Base-by-base conservation (phyloP, 2,113 vertebrate genomes). In the Emydura subglobosa region DNA sequence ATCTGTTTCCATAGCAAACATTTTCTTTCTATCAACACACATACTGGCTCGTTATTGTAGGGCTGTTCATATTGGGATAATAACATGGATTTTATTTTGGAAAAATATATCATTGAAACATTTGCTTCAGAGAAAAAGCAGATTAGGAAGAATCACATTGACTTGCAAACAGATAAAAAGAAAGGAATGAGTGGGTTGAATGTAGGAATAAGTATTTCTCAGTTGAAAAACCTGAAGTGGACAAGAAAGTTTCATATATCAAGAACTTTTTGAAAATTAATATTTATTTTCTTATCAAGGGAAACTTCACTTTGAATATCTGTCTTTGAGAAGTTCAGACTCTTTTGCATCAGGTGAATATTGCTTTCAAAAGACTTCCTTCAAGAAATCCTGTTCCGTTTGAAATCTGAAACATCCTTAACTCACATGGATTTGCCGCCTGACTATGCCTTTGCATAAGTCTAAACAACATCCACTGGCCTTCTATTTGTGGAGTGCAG, bases 311-410 rank as follows among this genome's bases (percentile, higher is more conserved):
- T 25, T 65, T 42, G 72, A 51, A 51, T 44, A 11, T 44, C 42
- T 44, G 42, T 22, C 72, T 68, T 51, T 50, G 68, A 14, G n/a
- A 19, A 29, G 27, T 81, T 24, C 59, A 82, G 55, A 55, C 27
- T 74, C n/a, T n/a, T 74, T 91, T 39, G 78, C 86, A 49, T 24
- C 76, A 4, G 9, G 74, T 80, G 1, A 5, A 79, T 91, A 39
- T 9, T 44, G 76, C 79, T 80, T 94, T 68, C 86, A 94, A 89
- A 90, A 17, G 17, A 49, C 65, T 92, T 93, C 90, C 89, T 95
- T n/a, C 47, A 29, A 90, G 53, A 89, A 87, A 51, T 39, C 72
- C 91, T 85, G 57, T 47, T 0, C 39, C 49, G 61, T 24, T 7
- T 54, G 54, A 53, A 87, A 72, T 5, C 53, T 8, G 1, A 85